phyloP scores from a whole-genome alignment of 1,140 invertebrate genomes.

The Magallana gigas region DNA sequence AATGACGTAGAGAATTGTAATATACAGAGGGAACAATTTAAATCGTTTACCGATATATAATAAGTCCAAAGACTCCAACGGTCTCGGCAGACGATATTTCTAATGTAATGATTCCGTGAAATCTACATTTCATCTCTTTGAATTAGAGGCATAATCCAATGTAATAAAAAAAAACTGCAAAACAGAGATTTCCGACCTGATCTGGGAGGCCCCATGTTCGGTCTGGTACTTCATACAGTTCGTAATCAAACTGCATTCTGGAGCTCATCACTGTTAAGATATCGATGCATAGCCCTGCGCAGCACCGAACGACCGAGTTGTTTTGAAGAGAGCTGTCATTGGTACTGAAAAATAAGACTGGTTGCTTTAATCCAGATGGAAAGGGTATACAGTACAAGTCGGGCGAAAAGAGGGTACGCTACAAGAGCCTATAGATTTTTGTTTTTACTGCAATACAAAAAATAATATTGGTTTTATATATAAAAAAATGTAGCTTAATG shows the following conservation, averaged over 20 bases:
- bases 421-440: neutral
- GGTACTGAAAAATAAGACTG: neutral
- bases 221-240: slow-evolving; percentile 95
- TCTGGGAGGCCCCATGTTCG: slow-evolving; percentile 91
- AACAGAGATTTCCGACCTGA: slow-evolving; percentile 46
- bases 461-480: too few species aligned
- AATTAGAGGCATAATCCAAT: neutral
- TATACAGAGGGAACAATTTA: too few species aligned
- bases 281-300: slow-evolving; percentile 99
- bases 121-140: slow-evolving; percentile 2
- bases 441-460: too few species aligned
- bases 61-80: neutral
- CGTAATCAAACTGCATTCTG: slow-evolving; percentile 97
- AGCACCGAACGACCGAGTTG: slow-evolving; percentile 83
- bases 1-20: too few species aligned
- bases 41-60: neutral
- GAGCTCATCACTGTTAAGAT: slow-evolving; percentile 88
- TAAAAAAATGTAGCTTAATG: too few species aligned
- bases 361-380: neutral
- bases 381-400: neutral
- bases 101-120: neutral
- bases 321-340: slow-evolving; percentile 60
- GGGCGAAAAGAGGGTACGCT: neutral
- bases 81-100: neutral
- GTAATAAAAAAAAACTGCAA: neutral